phyloP scores from a whole-genome alignment of 2,888 invertebrate genomes.

The Orchesellides sinensis region DNA sequence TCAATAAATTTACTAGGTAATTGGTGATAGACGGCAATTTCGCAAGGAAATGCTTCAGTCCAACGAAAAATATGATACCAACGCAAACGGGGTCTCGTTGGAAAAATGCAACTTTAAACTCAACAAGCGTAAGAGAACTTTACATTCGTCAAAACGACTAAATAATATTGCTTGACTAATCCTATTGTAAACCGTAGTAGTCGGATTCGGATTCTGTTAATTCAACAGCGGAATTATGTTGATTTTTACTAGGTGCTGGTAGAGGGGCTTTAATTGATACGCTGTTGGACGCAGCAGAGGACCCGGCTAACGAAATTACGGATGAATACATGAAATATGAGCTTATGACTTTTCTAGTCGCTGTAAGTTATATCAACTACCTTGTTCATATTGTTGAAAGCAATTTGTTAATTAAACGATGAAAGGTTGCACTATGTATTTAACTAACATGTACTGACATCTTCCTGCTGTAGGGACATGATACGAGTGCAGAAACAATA shows the following conservation, averaged over 20 bases:
- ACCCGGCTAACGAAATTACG: neutral
- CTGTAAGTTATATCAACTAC: neutral
- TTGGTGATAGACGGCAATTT: neutral
- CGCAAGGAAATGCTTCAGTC: neutral
- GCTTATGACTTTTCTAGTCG: conserved; percentile 4
- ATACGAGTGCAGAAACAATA: conserved; percentile 7
- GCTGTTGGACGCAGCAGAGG: neutral
- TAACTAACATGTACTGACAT: neutral
- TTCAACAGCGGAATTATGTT: neutral
- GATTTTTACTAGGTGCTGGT: neutral
- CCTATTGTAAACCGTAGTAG: too few relatives aligned
- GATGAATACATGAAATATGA: conserved; percentile 9
- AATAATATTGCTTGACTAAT: neutral
- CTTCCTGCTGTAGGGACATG: conserved; percentile 2
- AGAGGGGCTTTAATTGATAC: conserved; percentile 7
- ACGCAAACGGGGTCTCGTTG: neutral
- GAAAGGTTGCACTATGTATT: too few relatives aligned
- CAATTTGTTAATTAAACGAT: too few relatives aligned
- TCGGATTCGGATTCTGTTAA: too few relatives aligned
- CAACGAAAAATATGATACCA: neutral
- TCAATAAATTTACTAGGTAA: too few relatives aligned
- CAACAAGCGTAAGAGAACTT: conserved; percentile 1
- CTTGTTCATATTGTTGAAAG: neutral
- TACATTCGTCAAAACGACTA: neutral
- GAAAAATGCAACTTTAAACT: neutral